Base-by-base conservation (phyloP, 1,140 invertebrate species). In the Aphelenchoides avenae region DNA sequence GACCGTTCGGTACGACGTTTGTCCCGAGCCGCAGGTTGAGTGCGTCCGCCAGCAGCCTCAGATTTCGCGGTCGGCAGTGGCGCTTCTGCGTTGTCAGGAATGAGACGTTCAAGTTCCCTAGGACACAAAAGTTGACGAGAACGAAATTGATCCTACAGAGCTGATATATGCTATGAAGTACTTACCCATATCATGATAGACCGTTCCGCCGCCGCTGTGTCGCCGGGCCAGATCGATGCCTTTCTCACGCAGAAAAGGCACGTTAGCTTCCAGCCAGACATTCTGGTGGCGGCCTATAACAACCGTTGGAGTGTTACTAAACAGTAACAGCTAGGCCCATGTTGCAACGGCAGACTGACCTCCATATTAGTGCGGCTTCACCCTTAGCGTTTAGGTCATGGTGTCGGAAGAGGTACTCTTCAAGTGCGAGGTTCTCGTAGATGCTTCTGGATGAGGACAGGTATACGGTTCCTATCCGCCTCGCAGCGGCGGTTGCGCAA, bases 221-320 rank as follows among this genome's bases (percentile, higher is more conserved):
- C 92, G 82, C 42, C 92, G 82, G 0, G 86, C 92, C 2, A 83
- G 79, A 47, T 79, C 57, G 31, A 72, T 72, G 13, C 46, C 46
- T 1, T 33, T 46, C 7, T 55, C 33, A 0, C 49, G 3, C 2
- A 59, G 15, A 50, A 61, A 57, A 5, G 57, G 46, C 0, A 89
- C 77, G 75, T 94, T 88, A 1, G 87, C 85, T 79, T 97, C 93
- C 15, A 86, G 75, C 86, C 91, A 97, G 1, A 91, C 89, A 80
- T 97, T 98, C 78, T 96, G 92, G 79, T 95, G 89, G 31, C 89
- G 82, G 1, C 94, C 94, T 73, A 96, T 87, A 0, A 97, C 91
- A 42, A 97, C 87, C 76, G 88, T 87, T 0, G 91, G 91, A 64
- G 86, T 82, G 79, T 94, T 97, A 44, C 84, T 68, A 37, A 48